phyloP scores from a whole-genome alignment of 2,113 vertebrate genomes.

The Spheniscus mendiculus region DNA sequence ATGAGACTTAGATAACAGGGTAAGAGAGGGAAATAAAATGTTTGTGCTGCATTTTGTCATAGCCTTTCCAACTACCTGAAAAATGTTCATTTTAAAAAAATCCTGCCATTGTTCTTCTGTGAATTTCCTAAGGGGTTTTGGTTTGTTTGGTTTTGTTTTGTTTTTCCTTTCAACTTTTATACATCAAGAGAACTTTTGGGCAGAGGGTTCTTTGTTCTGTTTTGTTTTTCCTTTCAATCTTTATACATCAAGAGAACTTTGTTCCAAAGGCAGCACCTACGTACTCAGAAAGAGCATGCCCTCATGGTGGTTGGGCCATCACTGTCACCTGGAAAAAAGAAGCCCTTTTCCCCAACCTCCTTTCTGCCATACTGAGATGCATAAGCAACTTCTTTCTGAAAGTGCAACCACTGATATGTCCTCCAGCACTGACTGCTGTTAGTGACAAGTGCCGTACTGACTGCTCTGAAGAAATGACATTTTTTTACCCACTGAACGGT shows the following conservation, averaged over 20 bases:
- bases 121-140: neutral
- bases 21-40: neutral
- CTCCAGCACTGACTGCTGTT: neutral
- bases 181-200: neutral
- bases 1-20: neutral
- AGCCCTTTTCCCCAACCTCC: neutral
- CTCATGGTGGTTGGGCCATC: neutral
- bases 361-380: neutral
- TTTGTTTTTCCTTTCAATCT: neutral
- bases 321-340: neutral
- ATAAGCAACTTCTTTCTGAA: neutral
- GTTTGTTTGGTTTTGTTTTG: neutral
- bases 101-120: neutral
- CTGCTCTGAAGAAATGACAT: neutral
- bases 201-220: neutral
- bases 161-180: neutral
- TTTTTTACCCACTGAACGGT: neutral
- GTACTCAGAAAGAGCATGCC: neutral
- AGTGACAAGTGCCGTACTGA: neutral
- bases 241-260: neutral
- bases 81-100: neutral
- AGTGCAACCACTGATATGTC: neutral
- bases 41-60: neutral
- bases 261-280: neutral
- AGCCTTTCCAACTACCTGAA: neutral